A percentile compares a stretch with the other conserved stretches of the same genome.
Evolutionary conservation across 2,797 vertebrate species (phyloP).

Genomic region (Vipera latastei): DNA sequence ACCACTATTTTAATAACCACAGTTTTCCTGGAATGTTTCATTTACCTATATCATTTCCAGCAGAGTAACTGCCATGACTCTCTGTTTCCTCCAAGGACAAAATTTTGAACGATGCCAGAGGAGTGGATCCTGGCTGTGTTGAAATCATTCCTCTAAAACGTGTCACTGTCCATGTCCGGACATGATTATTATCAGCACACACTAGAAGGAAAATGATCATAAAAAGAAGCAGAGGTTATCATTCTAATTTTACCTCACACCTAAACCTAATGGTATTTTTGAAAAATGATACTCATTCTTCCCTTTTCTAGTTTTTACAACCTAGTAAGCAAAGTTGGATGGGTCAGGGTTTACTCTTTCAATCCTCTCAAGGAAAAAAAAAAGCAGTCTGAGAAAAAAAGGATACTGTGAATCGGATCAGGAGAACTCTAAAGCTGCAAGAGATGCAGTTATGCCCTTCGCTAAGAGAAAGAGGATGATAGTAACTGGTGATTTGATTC

Average conservation of each 20-base stretch:
- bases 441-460: not conserved
- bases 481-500: not conserved
- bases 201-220: constrained; percentile 69
- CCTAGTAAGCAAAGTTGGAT: not conserved
- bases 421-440: not conserved
- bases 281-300: not conserved
- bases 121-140: constrained; percentile 97
- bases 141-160: constrained; percentile 98
- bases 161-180: constrained; percentile 96
- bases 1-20: not conserved
- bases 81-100: constrained; percentile 94
- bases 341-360: not conserved
- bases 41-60: constrained; percentile 95
- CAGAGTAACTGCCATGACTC: constrained; percentile 92
- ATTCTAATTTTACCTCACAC: not conserved
- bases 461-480: not conserved
- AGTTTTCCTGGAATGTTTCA: not conserved
- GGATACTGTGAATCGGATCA: not conserved
- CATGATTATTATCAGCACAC: constrained; percentile 97
- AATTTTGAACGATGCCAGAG: constrained; percentile 96
- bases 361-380: not conserved
- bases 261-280: not conserved
- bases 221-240: not conserved
- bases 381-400: not conserved
- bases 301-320: not conserved